These are phyloP conservation scores for Aphodius sticticus DNA, from an alignment of 2,888 invertebrate species.

Conservation along the genomic window DNA sequence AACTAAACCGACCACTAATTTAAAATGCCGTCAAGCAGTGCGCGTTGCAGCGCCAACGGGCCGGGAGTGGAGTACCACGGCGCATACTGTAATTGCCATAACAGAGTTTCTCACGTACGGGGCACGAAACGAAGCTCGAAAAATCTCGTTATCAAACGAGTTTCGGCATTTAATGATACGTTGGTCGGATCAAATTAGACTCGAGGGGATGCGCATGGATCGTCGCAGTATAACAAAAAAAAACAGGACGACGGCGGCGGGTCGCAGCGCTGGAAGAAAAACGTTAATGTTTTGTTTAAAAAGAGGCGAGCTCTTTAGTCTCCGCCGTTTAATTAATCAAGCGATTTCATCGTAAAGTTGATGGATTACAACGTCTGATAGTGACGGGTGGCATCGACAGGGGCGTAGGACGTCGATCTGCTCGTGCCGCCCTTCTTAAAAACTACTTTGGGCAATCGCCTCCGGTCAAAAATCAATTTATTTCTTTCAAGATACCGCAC, in stretches of 20 bases:
- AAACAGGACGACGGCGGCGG: background rate
- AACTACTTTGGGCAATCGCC: background rate
- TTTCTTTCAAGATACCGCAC: background rate
- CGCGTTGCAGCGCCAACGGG: background rate
- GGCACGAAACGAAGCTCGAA: background rate
- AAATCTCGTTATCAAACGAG: constrained; percentile 4
- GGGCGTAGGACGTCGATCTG: background rate
- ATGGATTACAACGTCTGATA: background rate
- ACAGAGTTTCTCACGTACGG: background rate
- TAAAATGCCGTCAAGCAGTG: background rate
- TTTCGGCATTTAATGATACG: constrained; percentile 4
- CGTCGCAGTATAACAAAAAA: background rate
- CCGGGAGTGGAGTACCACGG: background rate
- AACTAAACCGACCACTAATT: background rate
- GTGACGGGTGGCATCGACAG: background rate
- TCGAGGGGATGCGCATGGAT: background rate
- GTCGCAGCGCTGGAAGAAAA: background rate
- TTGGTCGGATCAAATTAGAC: background rate
- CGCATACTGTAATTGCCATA: background rate
- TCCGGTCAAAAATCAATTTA: background rate
- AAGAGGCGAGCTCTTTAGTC: background rate
- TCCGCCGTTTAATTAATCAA: constrained; percentile 4
- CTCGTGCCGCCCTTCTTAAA: background rate
- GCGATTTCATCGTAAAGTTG: background rate
- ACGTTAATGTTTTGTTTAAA: constrained; percentile 4